These are phyloP conservation scores for Holothuria glaberrima DNA, from an alignment of 35 echinoderm and acorn worm genomes.

Conservation along the genomic window DNA sequence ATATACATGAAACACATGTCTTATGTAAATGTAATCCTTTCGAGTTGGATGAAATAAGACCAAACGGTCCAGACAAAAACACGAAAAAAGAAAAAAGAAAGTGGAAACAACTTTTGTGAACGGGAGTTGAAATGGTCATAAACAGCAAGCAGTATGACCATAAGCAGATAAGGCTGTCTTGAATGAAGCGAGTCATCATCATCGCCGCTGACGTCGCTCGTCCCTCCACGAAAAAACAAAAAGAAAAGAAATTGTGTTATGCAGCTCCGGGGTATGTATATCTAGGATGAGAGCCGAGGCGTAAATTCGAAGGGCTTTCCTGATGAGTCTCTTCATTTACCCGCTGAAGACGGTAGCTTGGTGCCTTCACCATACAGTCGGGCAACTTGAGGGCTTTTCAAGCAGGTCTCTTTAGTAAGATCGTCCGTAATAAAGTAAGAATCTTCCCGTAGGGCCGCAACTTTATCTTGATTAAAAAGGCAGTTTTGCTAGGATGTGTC, in stretches of 20 bases:
- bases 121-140: too few species aligned
- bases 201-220: background rate
- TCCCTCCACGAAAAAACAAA: background rate
- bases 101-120: background rate
- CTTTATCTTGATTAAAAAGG: background rate
- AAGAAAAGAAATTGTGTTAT: background rate
- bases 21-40: background rate
- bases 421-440: slow-evolving; percentile 17
- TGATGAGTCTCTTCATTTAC: background rate
- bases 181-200: background rate
- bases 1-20: background rate
- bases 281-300: background rate
- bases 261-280: background rate
- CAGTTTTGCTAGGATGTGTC: slow-evolving; percentile 9
- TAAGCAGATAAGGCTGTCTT: too few species aligned
- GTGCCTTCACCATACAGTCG: background rate
- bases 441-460: background rate
- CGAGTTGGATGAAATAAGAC: background rate
- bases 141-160: background rate
- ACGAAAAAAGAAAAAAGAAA: background rate
- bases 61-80: background rate
- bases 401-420: background rate
- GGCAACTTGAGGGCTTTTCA: background rate
- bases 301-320: background rate
- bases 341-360: too few species aligned